phyloP scores from a whole-genome alignment of 2,797 vertebrate genomes.

The Fundulus diaphanus region DNA sequence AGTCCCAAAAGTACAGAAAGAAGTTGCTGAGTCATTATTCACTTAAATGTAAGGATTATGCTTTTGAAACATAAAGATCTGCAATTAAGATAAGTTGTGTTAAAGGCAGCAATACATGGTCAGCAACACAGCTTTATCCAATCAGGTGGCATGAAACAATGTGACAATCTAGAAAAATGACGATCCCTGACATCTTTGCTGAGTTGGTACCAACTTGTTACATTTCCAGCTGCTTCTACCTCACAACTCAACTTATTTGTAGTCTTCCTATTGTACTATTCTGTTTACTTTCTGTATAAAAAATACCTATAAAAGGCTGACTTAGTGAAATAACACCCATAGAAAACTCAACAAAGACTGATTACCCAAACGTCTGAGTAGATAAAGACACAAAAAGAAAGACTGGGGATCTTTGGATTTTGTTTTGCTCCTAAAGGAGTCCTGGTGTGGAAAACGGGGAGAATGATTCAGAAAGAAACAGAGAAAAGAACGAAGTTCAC shows the following conservation, averaged over 20 bases:
- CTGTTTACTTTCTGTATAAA: neutral
- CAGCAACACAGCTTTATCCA: neutral
- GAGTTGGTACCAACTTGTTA: constrained; percentile 1
- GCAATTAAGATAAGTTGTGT: neutral
- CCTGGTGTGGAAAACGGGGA: constrained; percentile 56
- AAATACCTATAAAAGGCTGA: neutral
- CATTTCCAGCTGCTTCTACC: constrained; percentile 1
- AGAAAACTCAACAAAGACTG: neutral
- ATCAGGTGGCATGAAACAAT: neutral
- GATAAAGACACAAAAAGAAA: constrained; percentile 21
- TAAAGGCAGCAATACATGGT: neutral
- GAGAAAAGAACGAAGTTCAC: constrained; percentile 54
- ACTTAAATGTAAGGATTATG: neutral
- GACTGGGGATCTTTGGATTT: constrained; percentile 42
- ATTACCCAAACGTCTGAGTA: constrained; percentile 40
- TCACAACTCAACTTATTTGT: neutral
- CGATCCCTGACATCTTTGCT: neutral
- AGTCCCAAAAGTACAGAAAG: too few relatives aligned
- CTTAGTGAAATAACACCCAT: neutral
- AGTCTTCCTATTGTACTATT: neutral
- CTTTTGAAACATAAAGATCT: neutral
- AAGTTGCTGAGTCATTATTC: neutral
- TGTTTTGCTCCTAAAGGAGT: constrained; percentile 47
- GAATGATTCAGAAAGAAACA: constrained; percentile 40
- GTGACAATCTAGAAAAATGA: constrained; percentile 1